Percentiles rank a stretch among this genome's conserved stretches.
Conservation (phyloP, 2,113 vertebrate genomes). For the Burhinus oedicnemus region DNA sequence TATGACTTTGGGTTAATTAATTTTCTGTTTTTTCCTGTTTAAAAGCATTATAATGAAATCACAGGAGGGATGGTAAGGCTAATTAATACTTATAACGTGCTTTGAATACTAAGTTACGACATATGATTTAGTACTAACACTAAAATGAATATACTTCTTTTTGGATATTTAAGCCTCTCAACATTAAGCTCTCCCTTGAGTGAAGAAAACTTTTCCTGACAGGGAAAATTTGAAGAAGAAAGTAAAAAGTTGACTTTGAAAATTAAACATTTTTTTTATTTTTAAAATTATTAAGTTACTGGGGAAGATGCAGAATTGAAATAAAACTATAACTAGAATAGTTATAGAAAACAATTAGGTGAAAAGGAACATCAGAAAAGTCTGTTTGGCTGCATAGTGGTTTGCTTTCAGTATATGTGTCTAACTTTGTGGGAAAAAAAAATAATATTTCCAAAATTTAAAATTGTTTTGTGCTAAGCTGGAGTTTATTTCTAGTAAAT, state of each 20-base stretch:
- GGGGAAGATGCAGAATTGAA: not conserved
- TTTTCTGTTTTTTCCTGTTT: not conserved
- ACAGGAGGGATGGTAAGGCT: not conserved
- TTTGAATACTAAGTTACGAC: not conserved
- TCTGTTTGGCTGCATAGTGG: not conserved
- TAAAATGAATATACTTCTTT: not conserved
- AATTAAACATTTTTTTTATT: not conserved
- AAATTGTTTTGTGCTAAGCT: not conserved
- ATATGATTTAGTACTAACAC: not conserved
- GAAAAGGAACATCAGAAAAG: not conserved
- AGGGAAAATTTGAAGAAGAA: not conserved
- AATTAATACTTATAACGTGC: not conserved
- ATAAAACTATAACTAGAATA: not conserved
- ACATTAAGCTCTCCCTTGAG: not conserved
- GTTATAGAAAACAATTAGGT: not conserved
- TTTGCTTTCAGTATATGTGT: not conserved
- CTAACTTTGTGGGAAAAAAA: not conserved
- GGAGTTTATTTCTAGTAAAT: not conserved
- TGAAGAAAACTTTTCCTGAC: not conserved
- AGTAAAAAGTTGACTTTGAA: not conserved
- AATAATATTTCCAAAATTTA: not conserved
- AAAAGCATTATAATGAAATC: not conserved
- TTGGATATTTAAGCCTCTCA: not conserved
- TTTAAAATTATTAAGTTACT: not conserved
- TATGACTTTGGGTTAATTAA: not conserved